Evolutionary conservation across 2,888 invertebrate genomes (phyloP).

Genomic region (Poecilobothrus nobilitatus): DNA sequence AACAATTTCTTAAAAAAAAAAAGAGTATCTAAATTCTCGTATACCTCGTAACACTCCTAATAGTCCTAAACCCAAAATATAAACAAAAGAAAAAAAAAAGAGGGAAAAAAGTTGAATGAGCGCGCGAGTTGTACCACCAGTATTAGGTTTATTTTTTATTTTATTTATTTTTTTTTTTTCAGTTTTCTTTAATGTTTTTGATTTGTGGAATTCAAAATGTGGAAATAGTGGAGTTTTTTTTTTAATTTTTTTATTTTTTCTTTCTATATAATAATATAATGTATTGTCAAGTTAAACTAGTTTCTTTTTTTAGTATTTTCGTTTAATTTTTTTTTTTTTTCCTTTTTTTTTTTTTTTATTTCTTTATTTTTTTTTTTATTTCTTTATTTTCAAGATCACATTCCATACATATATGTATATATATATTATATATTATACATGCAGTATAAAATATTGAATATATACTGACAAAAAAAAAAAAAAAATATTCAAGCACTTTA

Average conservation of each 20-base stretch:
- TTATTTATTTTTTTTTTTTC: neutral
- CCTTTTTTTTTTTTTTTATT: too few relatives aligned
- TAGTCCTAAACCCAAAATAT: too few relatives aligned
- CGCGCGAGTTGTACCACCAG: neutral
- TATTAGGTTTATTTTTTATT: neutral
- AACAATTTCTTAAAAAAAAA: too few relatives aligned
- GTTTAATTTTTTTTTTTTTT: too few relatives aligned
- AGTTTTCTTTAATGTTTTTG: neutral
- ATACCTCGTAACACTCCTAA: too few relatives aligned
- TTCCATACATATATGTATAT: neutral
- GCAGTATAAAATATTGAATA: too few relatives aligned
- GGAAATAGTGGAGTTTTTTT: neutral
- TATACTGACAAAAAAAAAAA: too few relatives aligned
- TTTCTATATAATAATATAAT: neutral
- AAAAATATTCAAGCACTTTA: too few relatives aligned
- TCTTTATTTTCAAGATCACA: neutral
- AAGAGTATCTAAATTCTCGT: too few relatives aligned
- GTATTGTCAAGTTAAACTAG: conserved; percentile 6
- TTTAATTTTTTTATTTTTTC: neutral
- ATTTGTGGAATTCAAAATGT: neutral
- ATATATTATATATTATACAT: neutral
- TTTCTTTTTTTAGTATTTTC: neutral
- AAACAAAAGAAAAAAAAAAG: neutral
- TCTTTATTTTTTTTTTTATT: neutral
- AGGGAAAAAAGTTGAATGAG: neutral